phyloP scores from a whole-genome alignment of 2,888 invertebrate species.

The Gymnosoma rotundatum region DNA sequence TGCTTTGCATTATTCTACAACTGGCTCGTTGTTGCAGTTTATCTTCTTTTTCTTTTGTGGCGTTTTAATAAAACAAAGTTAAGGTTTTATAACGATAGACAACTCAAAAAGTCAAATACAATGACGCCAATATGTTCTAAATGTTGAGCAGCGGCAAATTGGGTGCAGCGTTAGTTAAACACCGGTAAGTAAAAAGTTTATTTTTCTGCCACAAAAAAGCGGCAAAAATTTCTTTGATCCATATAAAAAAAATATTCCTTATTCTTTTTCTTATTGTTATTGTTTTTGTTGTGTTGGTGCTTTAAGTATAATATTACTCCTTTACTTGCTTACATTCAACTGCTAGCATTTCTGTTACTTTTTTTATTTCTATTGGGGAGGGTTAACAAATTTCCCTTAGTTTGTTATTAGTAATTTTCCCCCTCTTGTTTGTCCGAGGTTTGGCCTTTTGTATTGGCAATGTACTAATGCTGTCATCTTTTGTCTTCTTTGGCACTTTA shows the following conservation, averaged over 20 bases:
- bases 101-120: constrained; percentile 69
- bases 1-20: constrained; percentile 31
- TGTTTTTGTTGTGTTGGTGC: too few species aligned
- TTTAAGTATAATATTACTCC: too few species aligned
- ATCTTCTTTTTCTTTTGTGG: constrained; percentile 45
- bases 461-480: constrained; percentile 70
- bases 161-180: constrained; percentile 71
- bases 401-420: background rate
- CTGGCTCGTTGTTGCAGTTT: constrained; percentile 23
- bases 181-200: constrained; percentile 32
- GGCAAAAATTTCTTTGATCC: constrained; percentile 69
- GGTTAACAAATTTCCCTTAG: constrained; percentile 58
- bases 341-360: constrained; percentile 6
- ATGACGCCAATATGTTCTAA: constrained; percentile 71
- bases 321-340: background rate
- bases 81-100: constrained; percentile 52
- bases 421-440: background rate
- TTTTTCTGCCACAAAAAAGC: constrained; percentile 54
- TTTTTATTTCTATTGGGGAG: background rate
- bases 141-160: constrained; percentile 73
- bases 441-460: constrained; percentile 59
- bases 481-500: constrained; percentile 71
- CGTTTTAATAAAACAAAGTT: constrained; percentile 42
- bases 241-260: constrained; percentile 47
- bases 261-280: background rate